phyloP scores from a whole-genome alignment of 2,113 vertebrate species.

The Anser cygnoides region DNA sequence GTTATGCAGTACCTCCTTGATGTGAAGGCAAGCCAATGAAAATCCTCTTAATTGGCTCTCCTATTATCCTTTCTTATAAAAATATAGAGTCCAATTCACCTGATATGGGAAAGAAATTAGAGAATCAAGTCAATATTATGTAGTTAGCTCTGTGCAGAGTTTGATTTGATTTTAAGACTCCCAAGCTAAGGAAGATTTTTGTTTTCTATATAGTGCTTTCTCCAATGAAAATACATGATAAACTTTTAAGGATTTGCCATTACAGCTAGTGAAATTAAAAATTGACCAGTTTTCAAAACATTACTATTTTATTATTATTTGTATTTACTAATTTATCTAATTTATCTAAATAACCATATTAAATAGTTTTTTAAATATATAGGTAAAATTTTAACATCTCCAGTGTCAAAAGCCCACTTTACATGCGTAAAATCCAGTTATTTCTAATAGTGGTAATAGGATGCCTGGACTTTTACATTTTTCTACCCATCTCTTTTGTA shows the following conservation, averaged over 20 bases:
- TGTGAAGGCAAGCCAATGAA: constrained; percentile 47
- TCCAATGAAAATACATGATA: background rate
- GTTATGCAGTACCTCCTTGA: constrained; percentile 40
- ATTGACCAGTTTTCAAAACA: background rate
- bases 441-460: background rate
- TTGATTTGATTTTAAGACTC: background rate
- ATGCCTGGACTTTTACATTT: background rate
- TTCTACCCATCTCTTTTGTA: background rate
- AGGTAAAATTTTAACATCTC: background rate
- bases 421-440: background rate
- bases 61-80: constrained; percentile 25
- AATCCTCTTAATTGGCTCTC: constrained; percentile 53
- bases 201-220: background rate
- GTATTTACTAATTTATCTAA: too few species aligned
- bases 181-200: background rate
- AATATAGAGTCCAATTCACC: background rate
- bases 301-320: background rate
- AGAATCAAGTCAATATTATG: background rate
- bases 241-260: background rate
- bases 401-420: background rate
- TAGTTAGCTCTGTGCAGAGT: background rate
- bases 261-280: background rate
- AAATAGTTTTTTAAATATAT: background rate
- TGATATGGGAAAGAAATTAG: background rate
- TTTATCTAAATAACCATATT: background rate